Evolutionary conservation across 2,113 vertebrate species (phyloP).

Genomic region (Phainopepla nitens): DNA sequence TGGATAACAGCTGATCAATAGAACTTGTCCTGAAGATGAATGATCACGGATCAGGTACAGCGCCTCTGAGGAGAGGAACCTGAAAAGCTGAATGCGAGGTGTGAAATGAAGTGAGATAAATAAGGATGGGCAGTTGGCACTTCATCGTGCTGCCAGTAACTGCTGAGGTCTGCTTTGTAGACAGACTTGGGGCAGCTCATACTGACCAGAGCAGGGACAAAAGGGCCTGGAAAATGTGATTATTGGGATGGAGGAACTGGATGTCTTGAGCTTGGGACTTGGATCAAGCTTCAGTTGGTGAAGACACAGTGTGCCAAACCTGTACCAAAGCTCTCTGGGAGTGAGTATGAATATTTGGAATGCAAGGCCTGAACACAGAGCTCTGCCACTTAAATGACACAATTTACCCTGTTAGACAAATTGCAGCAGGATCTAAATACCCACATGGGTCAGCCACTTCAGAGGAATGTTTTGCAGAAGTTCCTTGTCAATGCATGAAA

Average conservation of each 20-base stretch:
- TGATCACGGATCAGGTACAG: neutral
- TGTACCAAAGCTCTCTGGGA: neutral
- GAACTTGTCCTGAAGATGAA: conserved; percentile 25
- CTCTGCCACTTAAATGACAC: neutral
- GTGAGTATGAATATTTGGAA: neutral
- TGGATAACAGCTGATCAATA: conserved; percentile 38
- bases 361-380: neutral
- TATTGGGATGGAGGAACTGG: neutral
- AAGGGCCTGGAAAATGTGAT: neutral
- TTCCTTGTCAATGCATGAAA: conserved; percentile 15
- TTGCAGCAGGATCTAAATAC: neutral
- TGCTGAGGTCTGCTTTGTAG: neutral
- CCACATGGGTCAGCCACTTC: neutral
- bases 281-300: neutral
- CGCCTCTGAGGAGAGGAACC: neutral
- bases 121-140: neutral
- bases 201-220: neutral
- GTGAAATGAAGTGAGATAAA: neutral
- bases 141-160: neutral
- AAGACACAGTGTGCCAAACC: neutral
- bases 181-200: neutral
- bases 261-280: neutral
- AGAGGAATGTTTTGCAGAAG: neutral
- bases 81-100: neutral
- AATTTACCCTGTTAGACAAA: neutral